Evolutionary conservation across 2,888 invertebrate species (phyloP), one percentile per base, ranked within the genome.

Genomic region (Gari tellinella): DNA sequence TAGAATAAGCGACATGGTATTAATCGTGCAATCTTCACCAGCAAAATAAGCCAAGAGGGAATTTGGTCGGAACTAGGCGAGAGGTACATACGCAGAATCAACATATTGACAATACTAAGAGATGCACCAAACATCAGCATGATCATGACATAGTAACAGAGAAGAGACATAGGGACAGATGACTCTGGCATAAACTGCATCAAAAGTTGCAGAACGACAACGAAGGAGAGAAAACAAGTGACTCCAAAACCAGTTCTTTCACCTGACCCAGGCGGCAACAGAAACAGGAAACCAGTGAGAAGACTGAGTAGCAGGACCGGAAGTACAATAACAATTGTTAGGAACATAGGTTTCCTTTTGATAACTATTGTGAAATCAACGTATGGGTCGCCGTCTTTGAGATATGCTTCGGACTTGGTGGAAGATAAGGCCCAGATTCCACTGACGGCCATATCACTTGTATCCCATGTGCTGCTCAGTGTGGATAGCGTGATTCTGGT

Each of bases 141-240:
- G 1, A 70, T 49, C 5, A 79, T 79, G 57, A 79, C 57, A 51
- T 79, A 79, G 40, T 65, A 73, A 23, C 74, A 74, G 17, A 79
- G 51, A 15, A 79, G 51, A 0, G 78, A 79, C 78, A 79, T 74
- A 3, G 78, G 78, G 10, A 64, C 43, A 14, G 78, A 79, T 21
- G 78, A 55, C 21, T 79, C 53, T 14, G 78, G 78, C 5, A 79
- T 46, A 41, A 67, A 70, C 3, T 64, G 52, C 73, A 79, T 79
- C 19, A 70, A 56, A 15, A 74, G 72, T 61, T 79, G 78, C 23
- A 79, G 48, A 10, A 79, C 55, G 14, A 79, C 63, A 1, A 74
- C 66, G 46, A 79, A 79, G 19, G 78, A 63, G 46, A 79, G 51
- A 48, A 79, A 79, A 38, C 78, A 79, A 5, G 78, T 79, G 23